Base-by-base conservation (phyloP, 2,888 invertebrate species). In the Leptarthrus brevirostris region DNA sequence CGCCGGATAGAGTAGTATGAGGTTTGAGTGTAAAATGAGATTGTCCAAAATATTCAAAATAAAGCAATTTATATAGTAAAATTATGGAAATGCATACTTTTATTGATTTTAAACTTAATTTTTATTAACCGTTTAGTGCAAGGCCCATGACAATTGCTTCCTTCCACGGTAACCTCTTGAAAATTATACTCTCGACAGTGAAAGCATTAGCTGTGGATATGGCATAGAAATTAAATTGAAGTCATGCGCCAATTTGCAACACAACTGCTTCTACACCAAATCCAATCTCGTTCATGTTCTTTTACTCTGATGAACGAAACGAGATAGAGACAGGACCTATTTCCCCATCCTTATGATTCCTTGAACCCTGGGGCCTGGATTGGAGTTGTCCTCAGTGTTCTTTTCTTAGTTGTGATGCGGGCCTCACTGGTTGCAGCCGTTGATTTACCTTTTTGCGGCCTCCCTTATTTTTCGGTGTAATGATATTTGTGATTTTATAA, bases 281-380 rank as follows among this genome's bases (percentile, higher is more conserved):
- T 8, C 24, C 64, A 64, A 64, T 49, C 49, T 3, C 64, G 44
- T 64, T 36, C 24, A 24, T 44, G 44, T 44, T 64, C 49, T 44
- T 64, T 44, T 64, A 5, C 24, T 24, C 14, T 22, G 12, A 36
- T 44, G 64, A 16, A 20, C 16, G 44, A 24, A 64, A 64, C 44
- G 64, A 64, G 64, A 64, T 20, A 47, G 44, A 44, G 24, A 64
- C 64, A 64, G 44, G 47, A 47, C 22, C 64, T 16, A 47, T 47
- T 64, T 64, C 64, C 64, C 64, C 64, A 20, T 64, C 24, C 64
- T 22, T 40, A 22, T 64, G 24, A 64, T 47, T 64, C 64, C 47
- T 47, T 64, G 64, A 64, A 64, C 64, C 64, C 64, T 64, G 64
- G 64, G 36, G 44, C 64, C 64, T 64, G 64, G 64, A 47, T 44